phyloP scores from a whole-genome alignment of 2,888 invertebrate genomes.

The Agrochola lychnidis region DNA sequence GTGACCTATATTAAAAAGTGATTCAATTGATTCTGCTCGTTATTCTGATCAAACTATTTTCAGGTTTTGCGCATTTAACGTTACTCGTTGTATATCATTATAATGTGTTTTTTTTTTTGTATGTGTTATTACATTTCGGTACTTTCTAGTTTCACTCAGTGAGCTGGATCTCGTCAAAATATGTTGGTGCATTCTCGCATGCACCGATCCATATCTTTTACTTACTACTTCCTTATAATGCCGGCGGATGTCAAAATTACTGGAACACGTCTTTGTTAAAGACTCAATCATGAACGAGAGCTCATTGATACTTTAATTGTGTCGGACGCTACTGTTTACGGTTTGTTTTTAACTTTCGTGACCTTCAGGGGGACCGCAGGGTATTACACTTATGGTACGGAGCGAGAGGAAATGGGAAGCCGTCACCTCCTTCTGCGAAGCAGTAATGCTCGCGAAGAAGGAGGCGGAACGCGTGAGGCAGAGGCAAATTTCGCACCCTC shows the following conservation, averaged over 20 bases:
- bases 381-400: not conserved
- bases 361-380: not conserved
- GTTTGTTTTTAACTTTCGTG: not conserved
- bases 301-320: constrained; percentile 44
- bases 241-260: constrained; percentile 70
- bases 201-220: constrained; percentile 56
- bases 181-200: constrained; percentile 35
- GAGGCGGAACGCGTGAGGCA: too few species aligned
- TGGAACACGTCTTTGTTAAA: constrained; percentile 64
- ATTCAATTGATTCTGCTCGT: too few species aligned
- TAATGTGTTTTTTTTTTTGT: too few species aligned
- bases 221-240: constrained; percentile 67
- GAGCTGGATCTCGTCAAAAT: not conserved
- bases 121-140: too few species aligned
- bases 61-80: too few species aligned
- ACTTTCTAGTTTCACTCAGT: not conserved
- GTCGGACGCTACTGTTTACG: constrained; percentile 8
- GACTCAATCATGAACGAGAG: constrained; percentile 58
- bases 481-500: too few species aligned
- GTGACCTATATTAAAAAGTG: too few species aligned
- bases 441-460: too few species aligned
- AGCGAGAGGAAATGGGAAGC: too few species aligned
- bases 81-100: too few species aligned
- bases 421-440: too few species aligned
- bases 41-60: too few species aligned